These are phyloP conservation scores for Hypothenemus hampei DNA, from an alignment of 1,140 invertebrate genomes.

Conservation along the genomic window DNA sequence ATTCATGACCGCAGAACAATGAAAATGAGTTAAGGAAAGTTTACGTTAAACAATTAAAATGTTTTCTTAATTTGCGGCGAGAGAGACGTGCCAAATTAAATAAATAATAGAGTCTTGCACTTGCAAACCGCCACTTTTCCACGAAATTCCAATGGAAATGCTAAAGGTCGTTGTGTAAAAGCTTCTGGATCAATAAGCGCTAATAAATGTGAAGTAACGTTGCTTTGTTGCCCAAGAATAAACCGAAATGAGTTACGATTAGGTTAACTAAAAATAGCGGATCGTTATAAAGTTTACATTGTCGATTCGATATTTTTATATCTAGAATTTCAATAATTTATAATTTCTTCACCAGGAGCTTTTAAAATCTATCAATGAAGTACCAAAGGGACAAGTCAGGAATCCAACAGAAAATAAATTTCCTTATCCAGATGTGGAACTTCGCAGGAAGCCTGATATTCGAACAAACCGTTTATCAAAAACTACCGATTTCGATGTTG, in stretches of 20 bases:
- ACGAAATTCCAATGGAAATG: too few species aligned
- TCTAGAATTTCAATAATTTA: slow-evolving; percentile 1
- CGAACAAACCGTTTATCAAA: slow-evolving; percentile 17
- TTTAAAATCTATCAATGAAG: slow-evolving; percentile 21
- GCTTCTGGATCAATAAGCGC: neutral
- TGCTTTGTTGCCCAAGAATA: neutral
- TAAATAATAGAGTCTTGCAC: too few species aligned
- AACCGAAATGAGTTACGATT: neutral
- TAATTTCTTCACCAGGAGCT: slow-evolving; percentile 22
- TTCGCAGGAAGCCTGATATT: slow-evolving; percentile 16
- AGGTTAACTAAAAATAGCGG: neutral
- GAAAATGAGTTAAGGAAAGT: too few species aligned
- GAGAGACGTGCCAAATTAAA: too few species aligned
- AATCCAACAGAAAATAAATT: slow-evolving; percentile 13
- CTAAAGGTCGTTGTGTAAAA: neutral
- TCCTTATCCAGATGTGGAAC: slow-evolving; percentile 15
- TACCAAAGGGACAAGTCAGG: slow-evolving; percentile 3
- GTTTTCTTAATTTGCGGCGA: too few species aligned
- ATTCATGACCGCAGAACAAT: too few species aligned
- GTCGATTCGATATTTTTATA: neutral
- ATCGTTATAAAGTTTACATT: neutral
- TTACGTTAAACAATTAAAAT: too few species aligned
- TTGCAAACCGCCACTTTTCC: too few species aligned
- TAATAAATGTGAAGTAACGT: neutral
- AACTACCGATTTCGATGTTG: slow-evolving; percentile 26